Conservation (phyloP, 2,888 invertebrate species). For the Apoderus coryli region DNA sequence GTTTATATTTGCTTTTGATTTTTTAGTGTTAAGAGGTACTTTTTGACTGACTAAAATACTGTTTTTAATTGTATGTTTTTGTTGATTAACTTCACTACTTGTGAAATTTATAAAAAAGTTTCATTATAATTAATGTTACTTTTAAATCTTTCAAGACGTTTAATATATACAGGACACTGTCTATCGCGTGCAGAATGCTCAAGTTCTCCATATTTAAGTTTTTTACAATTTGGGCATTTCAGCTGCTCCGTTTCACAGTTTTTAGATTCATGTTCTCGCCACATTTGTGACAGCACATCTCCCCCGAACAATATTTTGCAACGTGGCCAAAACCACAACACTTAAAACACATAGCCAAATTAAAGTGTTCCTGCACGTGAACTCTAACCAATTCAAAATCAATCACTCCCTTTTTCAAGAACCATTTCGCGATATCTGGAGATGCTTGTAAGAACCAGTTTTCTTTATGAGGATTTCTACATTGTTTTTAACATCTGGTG, state of each 20-base stretch:
- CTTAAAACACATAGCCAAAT: conserved; percentile 9
- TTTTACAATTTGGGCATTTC: conserved; percentile 9
- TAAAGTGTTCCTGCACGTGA: conserved; percentile 7
- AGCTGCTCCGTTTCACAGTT: neutral
- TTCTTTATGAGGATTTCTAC: no score
- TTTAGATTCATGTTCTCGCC: conserved; percentile 5
- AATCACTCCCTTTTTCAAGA: conserved; percentile 8
- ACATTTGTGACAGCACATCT: conserved; percentile 9
- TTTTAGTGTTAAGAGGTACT: no score
- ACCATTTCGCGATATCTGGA: no score
- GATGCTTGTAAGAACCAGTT: no score
- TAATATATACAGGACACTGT: conserved; percentile 8
- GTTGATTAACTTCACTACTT: no score
- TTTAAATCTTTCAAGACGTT: neutral
- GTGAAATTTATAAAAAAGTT: conserved; percentile 4
- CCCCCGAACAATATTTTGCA: conserved; percentile 5
- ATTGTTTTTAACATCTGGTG: no score
- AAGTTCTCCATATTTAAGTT: conserved; percentile 3
- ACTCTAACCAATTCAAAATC: conserved; percentile 5
- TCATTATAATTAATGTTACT: conserved; percentile 1
- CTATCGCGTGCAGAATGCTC: conserved; percentile 5
- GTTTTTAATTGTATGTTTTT: no score
- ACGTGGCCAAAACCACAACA: conserved; percentile 9
- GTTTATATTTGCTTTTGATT: no score
- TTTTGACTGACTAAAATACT: no score